phyloP scores from a whole-genome alignment of 2,113 vertebrate species.

The Raja brachyura region DNA sequence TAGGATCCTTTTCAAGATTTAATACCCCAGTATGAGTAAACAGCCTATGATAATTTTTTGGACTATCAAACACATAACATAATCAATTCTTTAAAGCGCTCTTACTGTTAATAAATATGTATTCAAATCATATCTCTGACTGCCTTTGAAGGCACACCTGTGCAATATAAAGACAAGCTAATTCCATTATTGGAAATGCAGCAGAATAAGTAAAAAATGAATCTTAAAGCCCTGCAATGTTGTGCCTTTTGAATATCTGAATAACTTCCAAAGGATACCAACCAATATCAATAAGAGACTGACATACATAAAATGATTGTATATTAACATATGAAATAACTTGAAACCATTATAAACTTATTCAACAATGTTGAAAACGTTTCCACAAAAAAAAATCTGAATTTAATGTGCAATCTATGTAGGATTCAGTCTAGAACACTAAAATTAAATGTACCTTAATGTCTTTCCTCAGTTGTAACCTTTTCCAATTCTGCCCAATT shows the following conservation, averaged over 20 bases:
- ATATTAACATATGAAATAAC: conserved; percentile 10
- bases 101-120: neutral
- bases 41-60: conserved; percentile 50
- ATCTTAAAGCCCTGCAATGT: neutral
- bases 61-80: conserved; percentile 17
- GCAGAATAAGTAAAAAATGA: neutral
- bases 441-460: neutral
- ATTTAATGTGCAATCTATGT: neutral
- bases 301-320: neutral
- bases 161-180: conserved; percentile 11
- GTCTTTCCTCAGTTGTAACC: neutral
- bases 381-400: neutral
- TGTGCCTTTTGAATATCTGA: neutral
- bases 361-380: neutral
- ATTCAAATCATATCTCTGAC: conserved; percentile 5
- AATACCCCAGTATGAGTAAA: conserved; percentile 73
- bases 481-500: too few species aligned
- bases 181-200: conserved; percentile 1
- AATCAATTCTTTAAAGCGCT: conserved; percentile 15
- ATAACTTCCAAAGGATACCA: neutral
- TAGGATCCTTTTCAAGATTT: conserved; percentile 76
- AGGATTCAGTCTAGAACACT: neutral
- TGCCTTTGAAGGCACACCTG: conserved; percentile 2
- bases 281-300: neutral
- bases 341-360: neutral